Evolutionary conservation across 1,140 invertebrate species (phyloP), one percentile per base, ranked within the genome.

Genomic region (Mactra quadrangularis): DNA sequence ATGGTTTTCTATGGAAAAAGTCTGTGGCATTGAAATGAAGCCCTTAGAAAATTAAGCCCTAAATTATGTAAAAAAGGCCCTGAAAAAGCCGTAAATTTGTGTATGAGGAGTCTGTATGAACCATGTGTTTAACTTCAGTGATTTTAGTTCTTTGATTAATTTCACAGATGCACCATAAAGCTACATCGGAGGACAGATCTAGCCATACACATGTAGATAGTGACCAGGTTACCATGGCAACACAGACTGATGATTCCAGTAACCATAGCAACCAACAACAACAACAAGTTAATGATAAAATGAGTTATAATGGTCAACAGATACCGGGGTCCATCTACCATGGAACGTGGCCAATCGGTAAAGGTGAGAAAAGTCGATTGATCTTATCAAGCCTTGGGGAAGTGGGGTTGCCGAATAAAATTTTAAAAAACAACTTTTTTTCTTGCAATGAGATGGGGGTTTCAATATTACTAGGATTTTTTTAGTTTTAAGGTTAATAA

Each of bases 331-430:
- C 92, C 31, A 91, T 95, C 1, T 96, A 96, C 90, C 95, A 95
- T 86, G 95, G 96, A 35, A 95, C 95, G 11, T 96, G 96, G 96
- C 95, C 95, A 22, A 95, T 90, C 27, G 84, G 77, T 15, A 90
- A 89, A 87, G 89, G 64, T 68, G n/a, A n/a, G n/a, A n/a, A n/a
- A n/a, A 68, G 19, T 25, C 22, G n/a, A 38, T 45, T 47, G 9
- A n/a, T 35, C 19, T 15, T 3, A 4, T 25, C 27, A 60, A 1
- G 22, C 27, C 35, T 3, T 60, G 7, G 4, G 15, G 11, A 7
- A 62, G 3, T 62, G 4, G 29, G 17, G n/a, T 25, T 62, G 22
- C 9, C 31, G 57, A 19, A 11, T 71, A 50, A n/a, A n/a, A n/a
- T n/a, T n/a, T n/a, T n/a, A n/a, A n/a, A n/a, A n/a, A n/a, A n/a